A percentile compares a stretch with the other conserved stretches of the same genome.
phyloP scores from a whole-genome alignment of 1,140 invertebrate genomes.

The Aphis gossypii region DNA sequence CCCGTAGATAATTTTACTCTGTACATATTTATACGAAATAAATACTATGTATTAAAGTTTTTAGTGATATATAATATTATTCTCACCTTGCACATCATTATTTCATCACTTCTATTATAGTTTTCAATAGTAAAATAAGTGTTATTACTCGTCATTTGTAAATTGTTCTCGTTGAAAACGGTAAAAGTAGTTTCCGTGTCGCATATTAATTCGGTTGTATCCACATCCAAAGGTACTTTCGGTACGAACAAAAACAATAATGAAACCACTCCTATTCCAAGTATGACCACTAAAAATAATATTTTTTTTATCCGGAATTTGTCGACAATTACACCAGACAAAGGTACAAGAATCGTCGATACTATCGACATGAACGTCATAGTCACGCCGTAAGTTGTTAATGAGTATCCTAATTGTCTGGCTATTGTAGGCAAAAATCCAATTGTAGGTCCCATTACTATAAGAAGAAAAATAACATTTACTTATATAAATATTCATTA shows the following conservation, averaged over 20 bases:
- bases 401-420: constrained; percentile 81
- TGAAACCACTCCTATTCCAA: neutral
- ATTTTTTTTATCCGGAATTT: neutral
- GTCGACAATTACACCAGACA: neutral
- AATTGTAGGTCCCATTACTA: constrained; percentile 82
- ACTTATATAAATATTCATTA: neutral
- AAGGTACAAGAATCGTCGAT: constrained; percentile 61
- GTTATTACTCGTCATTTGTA: neutral
- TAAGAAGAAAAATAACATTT: constrained; percentile 62
- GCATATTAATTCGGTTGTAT: neutral
- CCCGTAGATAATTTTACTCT: neutral
- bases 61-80: neutral
- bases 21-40: neutral
- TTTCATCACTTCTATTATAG: neutral
- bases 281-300: neutral
- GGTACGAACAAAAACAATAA: neutral
- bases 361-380: constrained; percentile 81
- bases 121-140: neutral
- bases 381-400: constrained; percentile 76
- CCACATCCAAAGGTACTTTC: neutral
- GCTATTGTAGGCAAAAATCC: constrained; percentile 84
- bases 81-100: neutral
- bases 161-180: neutral
- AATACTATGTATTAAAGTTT: neutral
- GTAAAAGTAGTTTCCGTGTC: neutral